Evolutionary conservation across 2,797 vertebrate species (phyloP), one percentile per base, ranked within the genome.

Genomic region (Masticophis lateralis): DNA sequence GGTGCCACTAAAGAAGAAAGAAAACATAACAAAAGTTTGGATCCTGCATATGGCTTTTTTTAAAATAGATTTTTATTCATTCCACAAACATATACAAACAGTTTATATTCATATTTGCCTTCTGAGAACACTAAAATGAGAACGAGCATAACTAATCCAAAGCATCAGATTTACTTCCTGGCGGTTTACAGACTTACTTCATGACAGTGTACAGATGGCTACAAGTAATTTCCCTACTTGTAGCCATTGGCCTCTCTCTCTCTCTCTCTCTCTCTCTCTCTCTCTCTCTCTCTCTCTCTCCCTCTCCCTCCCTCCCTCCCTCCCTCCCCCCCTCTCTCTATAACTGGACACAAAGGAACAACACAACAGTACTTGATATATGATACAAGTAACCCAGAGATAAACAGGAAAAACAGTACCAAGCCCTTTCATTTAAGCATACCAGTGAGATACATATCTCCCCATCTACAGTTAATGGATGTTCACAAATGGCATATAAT

Each of bases 391-490:
- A 74, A 90, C 51, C 1, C 4, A 90, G 93, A 74, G 89, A 1
- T 5, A 0, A 86, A 63, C 27, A 37, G 88, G 4, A 27, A 2
- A 6, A 57, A 12, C 57, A 88, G 16, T 4, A 63, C 8, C 2
- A 22, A 79, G 27, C 51, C 2, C 86, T 22, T 63, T 92, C 92
- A 87, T 89, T 43, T 2, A 14, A 6, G 60, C 25, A 51, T n/a
- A 89, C n/a, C 90, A 11, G 6, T 89, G 86, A 51, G 92, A 28
- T 91, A 89, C 22, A 18, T 57, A 66, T 63, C 89, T 66, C 88
- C n/a, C 56, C 18, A 83, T 94, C 92, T 66, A 94, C 55, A 83
- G 37, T 90, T 94, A 95, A 90, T 0, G 89, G 16, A 93, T 95
- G 28, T 88, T 92, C 1, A 90, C 91, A 27, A 90, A 37, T 90